These are phyloP conservation scores for Pristionchus pacificus DNA, from an alignment of 1,140 invertebrate species.

Conservation along the genomic window DNA sequence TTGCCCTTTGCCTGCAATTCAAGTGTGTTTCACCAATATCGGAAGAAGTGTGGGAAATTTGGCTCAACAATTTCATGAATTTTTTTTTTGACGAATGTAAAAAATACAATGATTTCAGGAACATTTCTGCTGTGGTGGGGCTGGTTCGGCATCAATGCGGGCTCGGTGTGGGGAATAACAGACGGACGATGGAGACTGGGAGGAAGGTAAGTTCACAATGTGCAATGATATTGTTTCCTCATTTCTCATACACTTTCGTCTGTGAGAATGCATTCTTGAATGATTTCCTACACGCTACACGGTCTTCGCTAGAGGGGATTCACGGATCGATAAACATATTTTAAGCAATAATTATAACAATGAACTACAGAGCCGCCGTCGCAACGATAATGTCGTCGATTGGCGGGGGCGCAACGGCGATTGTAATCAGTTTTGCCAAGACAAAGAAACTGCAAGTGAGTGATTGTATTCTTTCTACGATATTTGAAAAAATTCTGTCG, in stretches of 20 bases:
- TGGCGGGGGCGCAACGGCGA: slow-evolving; percentile 74
- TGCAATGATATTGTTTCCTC: too few relatives aligned
- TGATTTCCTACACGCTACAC: too few relatives aligned
- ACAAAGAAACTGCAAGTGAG: slow-evolving; percentile 71
- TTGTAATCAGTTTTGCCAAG: slow-evolving; percentile 62
- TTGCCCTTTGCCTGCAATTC: too few relatives aligned
- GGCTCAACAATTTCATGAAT: too few relatives aligned
- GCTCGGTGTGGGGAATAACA: slow-evolving; percentile 67
- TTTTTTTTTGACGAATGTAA: too few relatives aligned
- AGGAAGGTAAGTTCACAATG: slow-evolving; percentile 62
- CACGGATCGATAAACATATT: too few relatives aligned
- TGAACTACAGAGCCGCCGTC: slow-evolving; percentile 69
- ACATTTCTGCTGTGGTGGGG: slow-evolving; percentile 91
- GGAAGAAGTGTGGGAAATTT: too few relatives aligned
- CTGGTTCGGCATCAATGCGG: slow-evolving; percentile 86
- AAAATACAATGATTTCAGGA: too few relatives aligned
- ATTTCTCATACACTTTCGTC: not conserved
- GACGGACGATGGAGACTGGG: slow-evolving; percentile 78
- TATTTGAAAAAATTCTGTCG: not conserved
- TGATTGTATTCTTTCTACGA: not conserved
- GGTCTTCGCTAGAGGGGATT: too few relatives aligned
- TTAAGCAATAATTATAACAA: too few relatives aligned
- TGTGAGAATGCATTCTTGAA: too few relatives aligned
- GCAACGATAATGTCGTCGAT: slow-evolving; percentile 82
- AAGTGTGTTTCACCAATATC: too few relatives aligned